Base-by-base conservation (phyloP, 2,113 vertebrate genomes). In the Clupea harengus region DNA sequence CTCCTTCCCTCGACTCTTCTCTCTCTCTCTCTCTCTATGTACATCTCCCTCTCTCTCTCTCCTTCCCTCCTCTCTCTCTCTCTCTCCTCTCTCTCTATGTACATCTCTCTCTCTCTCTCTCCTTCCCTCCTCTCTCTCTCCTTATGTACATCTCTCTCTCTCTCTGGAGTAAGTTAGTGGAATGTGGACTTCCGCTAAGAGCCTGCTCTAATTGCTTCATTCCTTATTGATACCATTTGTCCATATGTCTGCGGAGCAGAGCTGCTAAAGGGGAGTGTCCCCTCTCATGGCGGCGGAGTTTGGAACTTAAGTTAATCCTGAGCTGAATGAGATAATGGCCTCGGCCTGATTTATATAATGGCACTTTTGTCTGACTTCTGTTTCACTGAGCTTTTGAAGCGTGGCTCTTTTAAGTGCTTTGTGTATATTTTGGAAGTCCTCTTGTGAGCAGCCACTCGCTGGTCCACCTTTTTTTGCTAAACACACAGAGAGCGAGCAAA, bases 161-260 rank as follows among this genome's bases (percentile, higher is more conserved):
- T 64, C 57, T 64, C 4, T 67, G 25, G 64, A 72, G 64, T 72
- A 72, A 72, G 64, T 72, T 72, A 46, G 64, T 72, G 64, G 64
- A 72, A 22, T 91, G 89, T 91, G 89, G 91, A 92, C 90, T 88
- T 92, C 92, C 89, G 90, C 86, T 91, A 89, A 89, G 87, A 92
- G 89, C 93, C 93, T 89, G 93, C 82, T 85, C 89, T 92, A 93
- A 93, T 94, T 93, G 92, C 90, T 90, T 92, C 91, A 91, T 92
- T 92, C 88, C 87, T 92, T 92, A 94, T 92, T 94, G 89, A 93
- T 93, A 90, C 91, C 87, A 91, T 81, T 83, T 86, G 54, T 50
- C 85, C 85, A 82, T 86, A 44, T 82, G 80, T 82, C 50, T 86
- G 60, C 25, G 64, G 64, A 72, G 25, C 11, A 25, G 32, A 86